These are phyloP conservation scores for Xestia ashworthii DNA, from an alignment of 2,888 invertebrate species.

Conservation along the genomic window DNA sequence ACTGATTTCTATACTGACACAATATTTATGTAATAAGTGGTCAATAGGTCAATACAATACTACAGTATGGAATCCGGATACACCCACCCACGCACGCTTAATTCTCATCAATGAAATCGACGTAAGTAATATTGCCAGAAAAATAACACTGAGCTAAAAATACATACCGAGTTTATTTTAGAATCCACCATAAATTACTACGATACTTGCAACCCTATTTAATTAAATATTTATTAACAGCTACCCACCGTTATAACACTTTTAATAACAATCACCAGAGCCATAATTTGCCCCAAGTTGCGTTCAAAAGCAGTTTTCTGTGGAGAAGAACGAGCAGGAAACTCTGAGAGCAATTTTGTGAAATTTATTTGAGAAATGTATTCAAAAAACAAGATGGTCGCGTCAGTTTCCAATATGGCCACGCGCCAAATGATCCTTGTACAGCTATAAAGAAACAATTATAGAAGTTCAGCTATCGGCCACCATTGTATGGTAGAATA, in stretches of 20 bases:
- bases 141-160: background rate
- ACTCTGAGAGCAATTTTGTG: background rate
- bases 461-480: slow-evolving; percentile 1
- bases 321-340: slow-evolving; percentile 1
- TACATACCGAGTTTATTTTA: background rate
- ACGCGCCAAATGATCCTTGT: background rate
- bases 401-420: background rate
- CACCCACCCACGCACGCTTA: slow-evolving; percentile 38
- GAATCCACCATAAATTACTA: background rate
- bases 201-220: background rate
- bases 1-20: slow-evolving; percentile 37
- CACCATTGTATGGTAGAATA: slow-evolving; percentile 14
- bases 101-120: slow-evolving; percentile 15
- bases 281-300: slow-evolving; percentile 15
- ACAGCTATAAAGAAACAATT: background rate
- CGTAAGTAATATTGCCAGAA: background rate
- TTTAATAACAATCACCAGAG: background rate
- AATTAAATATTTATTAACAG: background rate
- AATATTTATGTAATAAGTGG: slow-evolving; percentile 31
- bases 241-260: background rate
- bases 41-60: slow-evolving; percentile 29
- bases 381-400: background rate
- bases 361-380: no score
- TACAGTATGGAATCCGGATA: slow-evolving; percentile 23
- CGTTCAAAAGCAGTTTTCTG: background rate